A percentile compares a stretch with the other conserved stretches of the same genome.
phyloP scores from a whole-genome alignment of 2,113 vertebrate genomes.

The Stictonetta naevosa region DNA sequence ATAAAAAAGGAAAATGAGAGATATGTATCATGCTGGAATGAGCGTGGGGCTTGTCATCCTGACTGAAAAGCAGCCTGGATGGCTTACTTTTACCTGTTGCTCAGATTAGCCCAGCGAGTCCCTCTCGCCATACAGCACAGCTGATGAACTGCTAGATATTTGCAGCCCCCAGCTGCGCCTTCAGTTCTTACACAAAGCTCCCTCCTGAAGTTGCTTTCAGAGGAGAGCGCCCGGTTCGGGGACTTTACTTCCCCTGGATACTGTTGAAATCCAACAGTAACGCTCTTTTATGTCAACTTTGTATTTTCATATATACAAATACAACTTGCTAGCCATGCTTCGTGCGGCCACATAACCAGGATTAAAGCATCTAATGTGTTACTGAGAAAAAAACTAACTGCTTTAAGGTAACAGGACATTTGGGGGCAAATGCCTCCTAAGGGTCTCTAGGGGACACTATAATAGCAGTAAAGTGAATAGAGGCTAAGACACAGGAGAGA shows the following conservation, averaged over 20 bases:
- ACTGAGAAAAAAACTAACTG: neutral
- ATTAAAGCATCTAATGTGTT: neutral
- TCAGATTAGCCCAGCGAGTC: neutral
- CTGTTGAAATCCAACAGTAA: neutral
- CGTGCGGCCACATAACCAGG: neutral
- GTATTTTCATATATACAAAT: neutral
- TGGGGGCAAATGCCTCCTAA: constrained; percentile 6
- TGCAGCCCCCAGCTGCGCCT: neutral
- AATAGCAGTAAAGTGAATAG: constrained; percentile 40
- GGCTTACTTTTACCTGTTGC: neutral
- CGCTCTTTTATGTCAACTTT: neutral
- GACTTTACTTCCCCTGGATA: neutral
- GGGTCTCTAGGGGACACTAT: constrained; percentile 37
- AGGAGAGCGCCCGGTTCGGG: accelerated
- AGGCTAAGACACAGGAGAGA: constrained; percentile 42
- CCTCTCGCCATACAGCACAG: neutral
- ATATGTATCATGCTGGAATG: neutral
- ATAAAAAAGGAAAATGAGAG: neutral
- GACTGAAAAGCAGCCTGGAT: neutral
- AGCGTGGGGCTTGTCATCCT: neutral
- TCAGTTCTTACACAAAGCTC: neutral
- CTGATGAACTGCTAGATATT: neutral
- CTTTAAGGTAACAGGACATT: constrained; percentile 43
- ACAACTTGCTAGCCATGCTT: neutral
- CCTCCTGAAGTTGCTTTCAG: neutral